phyloP scores from a whole-genome alignment of 2,797 vertebrate genomes.

The Erethizon dorsatum region DNA sequence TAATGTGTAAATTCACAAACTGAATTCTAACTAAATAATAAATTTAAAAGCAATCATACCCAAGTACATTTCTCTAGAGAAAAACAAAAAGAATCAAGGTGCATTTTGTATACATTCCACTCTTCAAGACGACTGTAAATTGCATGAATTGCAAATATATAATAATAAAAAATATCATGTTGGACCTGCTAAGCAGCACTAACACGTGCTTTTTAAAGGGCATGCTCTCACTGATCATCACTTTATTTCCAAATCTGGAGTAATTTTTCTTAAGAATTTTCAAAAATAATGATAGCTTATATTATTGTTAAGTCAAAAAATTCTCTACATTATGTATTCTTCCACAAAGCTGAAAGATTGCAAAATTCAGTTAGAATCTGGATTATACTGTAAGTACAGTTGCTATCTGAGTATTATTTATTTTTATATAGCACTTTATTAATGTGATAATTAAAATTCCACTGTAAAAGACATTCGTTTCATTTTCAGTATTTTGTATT shows the following conservation, averaged over 20 bases:
- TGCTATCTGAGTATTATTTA: background rate
- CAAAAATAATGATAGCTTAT: background rate
- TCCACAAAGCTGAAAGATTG: background rate
- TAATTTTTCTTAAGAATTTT: background rate
- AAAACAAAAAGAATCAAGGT: background rate
- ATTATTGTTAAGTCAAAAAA: background rate
- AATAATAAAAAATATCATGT: background rate
- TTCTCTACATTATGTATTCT: background rate
- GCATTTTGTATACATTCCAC: too few species aligned
- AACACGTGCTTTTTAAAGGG: background rate
- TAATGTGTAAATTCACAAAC: background rate
- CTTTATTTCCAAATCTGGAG: background rate
- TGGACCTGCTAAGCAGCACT: accelerated
- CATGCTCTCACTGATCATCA: background rate
- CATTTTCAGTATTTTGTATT: background rate
- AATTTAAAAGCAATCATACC: background rate
- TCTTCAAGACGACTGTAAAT: background rate
- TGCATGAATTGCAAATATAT: background rate
- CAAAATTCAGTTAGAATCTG: background rate
- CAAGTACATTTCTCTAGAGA: background rate
- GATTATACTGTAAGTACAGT: background rate
- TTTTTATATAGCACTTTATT: background rate
- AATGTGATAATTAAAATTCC: background rate
- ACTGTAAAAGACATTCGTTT: background rate
- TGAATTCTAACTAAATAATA: background rate